A percentile compares a stretch with the other conserved stretches of the same genome.
phyloP scores from a whole-genome alignment of 2,113 vertebrate genomes.

The Pollachius pollachius region DNA sequence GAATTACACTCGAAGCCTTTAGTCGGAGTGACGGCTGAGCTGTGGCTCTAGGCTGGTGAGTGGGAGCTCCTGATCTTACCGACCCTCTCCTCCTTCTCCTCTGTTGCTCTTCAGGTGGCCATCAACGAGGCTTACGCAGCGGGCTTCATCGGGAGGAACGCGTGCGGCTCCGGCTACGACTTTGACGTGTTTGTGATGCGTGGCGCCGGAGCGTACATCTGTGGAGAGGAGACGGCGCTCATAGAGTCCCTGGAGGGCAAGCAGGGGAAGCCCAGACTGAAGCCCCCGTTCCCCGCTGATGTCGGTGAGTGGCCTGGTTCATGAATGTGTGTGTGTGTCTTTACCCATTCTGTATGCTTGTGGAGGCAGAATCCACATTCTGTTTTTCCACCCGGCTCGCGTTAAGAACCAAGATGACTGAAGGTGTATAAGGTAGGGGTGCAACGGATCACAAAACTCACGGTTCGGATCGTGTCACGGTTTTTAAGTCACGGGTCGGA shows the following conservation, averaged over 20 bases:
- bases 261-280: conserved; percentile 94
- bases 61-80: not conserved
- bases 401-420: too few species aligned
- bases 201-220: conserved; percentile 95
- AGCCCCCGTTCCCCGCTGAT: conserved; percentile 93
- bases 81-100: too few species aligned
- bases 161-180: conserved; percentile 87
- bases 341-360: too few species aligned
- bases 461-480: too few species aligned
- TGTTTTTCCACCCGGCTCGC: too few species aligned
- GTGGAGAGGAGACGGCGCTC: conserved; percentile 94
- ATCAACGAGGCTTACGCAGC: conserved; percentile 90
- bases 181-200: conserved; percentile 94
- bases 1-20: too few species aligned
- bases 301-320: conserved; percentile 70
- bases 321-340: too few species aligned
- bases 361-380: too few species aligned
- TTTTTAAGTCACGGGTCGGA: too few species aligned
- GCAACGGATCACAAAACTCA: too few species aligned
- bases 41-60: not conserved
- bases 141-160: conserved; percentile 85
- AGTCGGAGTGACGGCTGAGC: not conserved
- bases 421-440: too few species aligned
- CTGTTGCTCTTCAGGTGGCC: conserved; percentile 68
- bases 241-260: conserved; percentile 98